Evolutionary conservation across 2,888 invertebrate species (phyloP).

Genomic region (Apodemia mormo): DNA sequence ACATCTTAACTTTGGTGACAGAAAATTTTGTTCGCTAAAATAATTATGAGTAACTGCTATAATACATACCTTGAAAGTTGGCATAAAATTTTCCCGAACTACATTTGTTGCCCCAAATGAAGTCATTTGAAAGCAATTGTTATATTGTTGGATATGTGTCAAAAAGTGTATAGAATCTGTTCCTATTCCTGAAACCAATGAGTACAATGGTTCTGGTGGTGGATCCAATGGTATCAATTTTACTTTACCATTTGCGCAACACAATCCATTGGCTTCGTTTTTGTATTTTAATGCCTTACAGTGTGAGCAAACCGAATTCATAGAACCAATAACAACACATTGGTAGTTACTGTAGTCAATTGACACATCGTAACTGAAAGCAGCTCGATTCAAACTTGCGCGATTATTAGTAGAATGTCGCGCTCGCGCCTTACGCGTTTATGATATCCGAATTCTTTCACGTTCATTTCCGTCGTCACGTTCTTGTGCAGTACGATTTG

Average conservation of each 20-base stretch:
- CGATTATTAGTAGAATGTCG: conserved; percentile 38
- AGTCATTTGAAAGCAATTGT: conserved; percentile 48
- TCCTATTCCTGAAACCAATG: conserved; percentile 42
- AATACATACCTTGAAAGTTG: conserved; percentile 42
- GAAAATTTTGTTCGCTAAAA: no score
- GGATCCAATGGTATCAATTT: conserved; percentile 43
- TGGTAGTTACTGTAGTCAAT: conserved; percentile 50
- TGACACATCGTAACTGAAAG: conserved; percentile 31
- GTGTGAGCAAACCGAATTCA: conserved; percentile 37
- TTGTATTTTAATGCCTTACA: conserved; percentile 45
- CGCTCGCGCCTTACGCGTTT: conserved; percentile 41
- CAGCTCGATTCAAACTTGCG: conserved; percentile 38
- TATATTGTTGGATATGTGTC: conserved; percentile 43
- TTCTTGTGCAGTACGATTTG: conserved; percentile 45
- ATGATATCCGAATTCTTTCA: conserved; percentile 43
- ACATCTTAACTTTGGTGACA: no score
- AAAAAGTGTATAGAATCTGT: conserved; percentile 43
- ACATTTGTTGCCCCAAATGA: conserved; percentile 45
- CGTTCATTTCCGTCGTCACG: conserved; percentile 42
- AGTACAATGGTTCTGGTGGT: conserved; percentile 42
- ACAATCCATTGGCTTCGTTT: conserved; percentile 44
- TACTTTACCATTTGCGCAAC: conserved; percentile 45
- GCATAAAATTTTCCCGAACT: conserved; percentile 38
- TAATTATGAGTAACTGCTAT: no score
- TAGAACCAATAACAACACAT: conserved; percentile 30